These are phyloP conservation scores for Drosophila lowei DNA, from an alignment of 1,140 invertebrate genomes.

Conservation along the genomic window DNA sequence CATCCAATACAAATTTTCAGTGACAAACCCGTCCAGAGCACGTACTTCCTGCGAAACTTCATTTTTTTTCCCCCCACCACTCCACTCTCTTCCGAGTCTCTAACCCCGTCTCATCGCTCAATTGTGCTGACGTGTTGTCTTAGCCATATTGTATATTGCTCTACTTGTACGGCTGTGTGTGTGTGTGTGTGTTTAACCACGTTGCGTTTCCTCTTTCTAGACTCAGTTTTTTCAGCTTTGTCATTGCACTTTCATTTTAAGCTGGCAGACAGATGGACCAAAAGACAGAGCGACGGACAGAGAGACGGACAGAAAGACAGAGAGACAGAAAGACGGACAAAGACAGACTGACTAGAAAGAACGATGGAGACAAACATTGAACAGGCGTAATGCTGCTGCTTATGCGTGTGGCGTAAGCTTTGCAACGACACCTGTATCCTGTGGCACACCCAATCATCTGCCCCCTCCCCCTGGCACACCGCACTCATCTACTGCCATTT, in stretches of 20 bases:
- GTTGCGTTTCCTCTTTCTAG: conserved; percentile 9
- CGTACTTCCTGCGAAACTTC: conserved; percentile 62
- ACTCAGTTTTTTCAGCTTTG: conserved; percentile 71
- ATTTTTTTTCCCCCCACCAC: conserved; percentile 18
- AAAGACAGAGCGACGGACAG: conserved; percentile 14
- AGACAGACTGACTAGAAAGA: conserved; percentile 7
- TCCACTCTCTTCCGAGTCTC: not conserved
- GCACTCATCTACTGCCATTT: conserved; percentile 52
- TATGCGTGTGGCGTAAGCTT: conserved; percentile 76
- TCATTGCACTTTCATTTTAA: conserved; percentile 79
- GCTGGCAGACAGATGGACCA: conserved; percentile 30
- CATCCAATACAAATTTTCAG: not conserved
- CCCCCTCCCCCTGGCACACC: conserved; percentile 3
- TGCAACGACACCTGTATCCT: conserved; percentile 57
- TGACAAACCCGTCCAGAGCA: conserved; percentile 53
- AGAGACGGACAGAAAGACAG: conserved; percentile 7
- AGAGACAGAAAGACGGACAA: conserved; percentile 12
- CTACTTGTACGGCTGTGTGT: conserved; percentile 13
- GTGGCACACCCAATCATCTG: conserved; percentile 3
- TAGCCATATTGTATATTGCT: conserved; percentile 51
- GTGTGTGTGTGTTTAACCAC: conserved; percentile 26
- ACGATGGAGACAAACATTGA: conserved; percentile 37
- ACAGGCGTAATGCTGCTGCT: conserved; percentile 73
- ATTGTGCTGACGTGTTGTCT: conserved; percentile 62
- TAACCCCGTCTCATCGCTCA: not conserved